Percentiles rank a stretch among this genome's conserved stretches.
These are phyloP conservation scores for Mastigias papua DNA, from an alignment of 30 jellyfish, hydroid and myxozoan genomes.

Conservation along the genomic window DNA sequence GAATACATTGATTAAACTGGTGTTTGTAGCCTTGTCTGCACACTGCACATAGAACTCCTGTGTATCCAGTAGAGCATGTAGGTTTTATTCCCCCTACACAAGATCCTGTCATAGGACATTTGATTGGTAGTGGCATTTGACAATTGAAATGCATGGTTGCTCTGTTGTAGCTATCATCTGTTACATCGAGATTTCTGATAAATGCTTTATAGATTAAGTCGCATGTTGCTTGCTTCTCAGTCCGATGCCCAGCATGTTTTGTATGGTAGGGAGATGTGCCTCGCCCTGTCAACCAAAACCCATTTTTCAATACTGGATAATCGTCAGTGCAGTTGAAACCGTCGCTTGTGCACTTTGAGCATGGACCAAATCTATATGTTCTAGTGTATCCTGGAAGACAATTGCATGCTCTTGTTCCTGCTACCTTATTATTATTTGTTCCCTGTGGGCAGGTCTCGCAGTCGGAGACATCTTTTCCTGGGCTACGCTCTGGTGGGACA, in stretches of 20 bases:
- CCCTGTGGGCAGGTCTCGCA: slow-evolving; percentile 66
- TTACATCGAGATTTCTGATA: slow-evolving; percentile 11
- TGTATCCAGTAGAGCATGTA: slow-evolving; percentile 22
- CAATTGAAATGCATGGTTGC: slow-evolving; percentile 11
- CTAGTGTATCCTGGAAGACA: slow-evolving; percentile 50
- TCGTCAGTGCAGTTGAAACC: slow-evolving; percentile 52
- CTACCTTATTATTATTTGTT: slow-evolving; percentile 35
- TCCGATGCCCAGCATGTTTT: background rate
- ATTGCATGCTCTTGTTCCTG: slow-evolving; percentile 53
- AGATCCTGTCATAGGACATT: slow-evolving; percentile 48
- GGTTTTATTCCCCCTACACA: slow-evolving; percentile 62
- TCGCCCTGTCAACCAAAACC: slow-evolving; percentile 54
- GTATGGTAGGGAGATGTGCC: background rate
- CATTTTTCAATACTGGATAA: slow-evolving; percentile 28
- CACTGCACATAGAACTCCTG: slow-evolving; percentile 56
- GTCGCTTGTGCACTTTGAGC: slow-evolving; percentile 8
- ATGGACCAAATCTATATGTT: slow-evolving; percentile 49
- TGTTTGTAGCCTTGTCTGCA: slow-evolving; percentile 36
- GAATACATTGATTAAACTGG: slow-evolving; percentile 19
- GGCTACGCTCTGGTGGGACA: slow-evolving; percentile 36
- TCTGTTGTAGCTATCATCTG: slow-evolving; percentile 6
- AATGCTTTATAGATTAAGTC: background rate
- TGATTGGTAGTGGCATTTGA: slow-evolving; percentile 30
- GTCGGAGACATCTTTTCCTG: slow-evolving; percentile 45
- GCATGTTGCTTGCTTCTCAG: no score